Evolutionary conservation across 2,113 vertebrate genomes (phyloP), one percentile per base, ranked within the genome.

Genomic region (Ceuthmochares aereus): DNA sequence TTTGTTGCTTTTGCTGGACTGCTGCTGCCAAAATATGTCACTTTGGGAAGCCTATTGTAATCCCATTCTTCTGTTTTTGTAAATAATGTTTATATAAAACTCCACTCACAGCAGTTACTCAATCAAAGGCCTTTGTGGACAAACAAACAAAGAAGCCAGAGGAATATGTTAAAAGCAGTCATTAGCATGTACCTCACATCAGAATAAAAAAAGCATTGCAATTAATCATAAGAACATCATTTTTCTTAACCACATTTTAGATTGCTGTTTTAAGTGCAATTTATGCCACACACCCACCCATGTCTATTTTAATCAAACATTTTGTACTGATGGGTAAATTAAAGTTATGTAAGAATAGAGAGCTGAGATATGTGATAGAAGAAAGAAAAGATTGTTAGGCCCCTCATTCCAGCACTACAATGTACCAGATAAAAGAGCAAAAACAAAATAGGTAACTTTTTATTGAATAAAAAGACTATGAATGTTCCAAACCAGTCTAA

Each of bases 281-380:
- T 96, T 95, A 78, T 93, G 37, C 60, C 42, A 55, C 17, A 51
- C 85, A 90, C 91, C 73, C 77, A 92, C 89, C 73, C 30, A 32
- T 74, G 56, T 84, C 91, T 97, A 95, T 95, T 97, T 95, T 92
- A 96, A 94, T 92, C 73, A 92, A 93, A 47, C 73, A 49, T 92
- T 95, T 93, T 92, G 52, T 87, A 73, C 68, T 78, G 76, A 86
- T 89, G 62, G 20, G 29, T 84, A 82, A 86, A 85, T 92, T 76
- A 56, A 92, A 92, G 47, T 64, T 14, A 59, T 54, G 8, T 37
- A 81, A 89, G 68, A 84, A 87, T 26, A 87, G 56, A 75, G 49
- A 84, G 32, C 10, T 63, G 25, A 81, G 40, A 43, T 68, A 84
- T 7, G 40, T 15, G 19, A 60, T 56, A 90, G 77, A 84, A 87